These are phyloP conservation scores for Eupsilia transversa DNA, from an alignment of 2,888 invertebrate species.

Conservation along the genomic window DNA sequence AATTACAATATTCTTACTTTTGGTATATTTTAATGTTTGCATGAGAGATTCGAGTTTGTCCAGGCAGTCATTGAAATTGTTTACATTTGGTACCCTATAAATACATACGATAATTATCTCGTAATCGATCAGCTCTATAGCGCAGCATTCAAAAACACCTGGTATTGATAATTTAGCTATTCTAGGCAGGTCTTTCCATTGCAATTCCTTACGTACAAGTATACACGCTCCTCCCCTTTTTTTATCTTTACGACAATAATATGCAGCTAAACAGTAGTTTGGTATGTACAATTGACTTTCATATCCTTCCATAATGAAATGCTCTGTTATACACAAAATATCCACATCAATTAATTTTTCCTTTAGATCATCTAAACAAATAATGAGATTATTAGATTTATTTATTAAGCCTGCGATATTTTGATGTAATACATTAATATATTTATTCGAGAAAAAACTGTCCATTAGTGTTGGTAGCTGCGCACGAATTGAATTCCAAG, in stretches of 20 bases:
- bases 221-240: neutral
- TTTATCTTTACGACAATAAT: neutral
- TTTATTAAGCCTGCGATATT: no score
- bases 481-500: no score
- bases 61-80: neutral
- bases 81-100: slow-evolving; percentile 7
- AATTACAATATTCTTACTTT: neutral
- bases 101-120: slow-evolving; percentile 6
- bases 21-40: neutral
- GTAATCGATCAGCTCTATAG: neutral
- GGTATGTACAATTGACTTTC: slow-evolving; percentile 5
- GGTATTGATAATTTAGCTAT: slow-evolving; percentile 4
- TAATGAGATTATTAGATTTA: no score
- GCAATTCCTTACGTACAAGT: neutral
- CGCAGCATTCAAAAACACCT: slow-evolving; percentile 7
- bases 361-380: no score
- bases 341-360: no score
- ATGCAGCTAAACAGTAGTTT: slow-evolving; percentile 4
- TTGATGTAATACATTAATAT: no score
- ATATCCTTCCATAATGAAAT: slow-evolving; percentile 7
- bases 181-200: slow-evolving; percentile 7
- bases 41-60: neutral
- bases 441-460: no score
- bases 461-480: no score
- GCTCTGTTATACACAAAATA: neutral